Conservation (phyloP, 2,888 invertebrate species). For the Notodonta dromedarius region DNA sequence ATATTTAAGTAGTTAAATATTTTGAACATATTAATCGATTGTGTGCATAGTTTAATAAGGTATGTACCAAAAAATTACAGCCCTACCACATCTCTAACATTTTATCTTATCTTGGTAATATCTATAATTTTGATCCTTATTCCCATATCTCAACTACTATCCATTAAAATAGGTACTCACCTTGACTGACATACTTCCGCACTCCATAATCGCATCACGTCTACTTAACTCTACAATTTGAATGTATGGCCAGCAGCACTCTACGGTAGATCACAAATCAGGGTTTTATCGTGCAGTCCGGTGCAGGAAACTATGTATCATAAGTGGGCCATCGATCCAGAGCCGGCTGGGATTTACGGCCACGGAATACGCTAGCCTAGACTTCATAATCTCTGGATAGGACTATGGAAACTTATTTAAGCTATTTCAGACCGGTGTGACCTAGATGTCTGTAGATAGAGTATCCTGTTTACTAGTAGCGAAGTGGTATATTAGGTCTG, state of each 20-base stretch:
- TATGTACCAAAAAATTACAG: too few relatives aligned
- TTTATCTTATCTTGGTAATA: too few relatives aligned
- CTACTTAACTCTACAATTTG: slow-evolving; percentile 10
- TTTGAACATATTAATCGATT: too few relatives aligned
- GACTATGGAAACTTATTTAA: not conserved
- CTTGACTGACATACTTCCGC: not conserved
- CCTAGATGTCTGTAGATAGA: not conserved
- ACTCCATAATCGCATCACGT: slow-evolving; percentile 10
- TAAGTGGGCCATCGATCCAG: slow-evolving; percentile 66
- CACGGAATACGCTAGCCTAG: slow-evolving; percentile 13
- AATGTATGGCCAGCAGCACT: slow-evolving; percentile 8
- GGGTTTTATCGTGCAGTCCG: slow-evolving; percentile 63
- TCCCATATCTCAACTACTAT: too few relatives aligned
- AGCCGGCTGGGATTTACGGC: slow-evolving; percentile 66
- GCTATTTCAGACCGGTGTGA: not conserved
- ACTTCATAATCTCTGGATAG: not conserved
- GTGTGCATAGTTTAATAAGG: too few relatives aligned
- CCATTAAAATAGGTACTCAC: not conserved
- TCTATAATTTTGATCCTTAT: too few relatives aligned
- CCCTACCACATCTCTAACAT: too few relatives aligned
- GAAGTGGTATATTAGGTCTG: not conserved
- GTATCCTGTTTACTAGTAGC: slow-evolving; percentile 1
- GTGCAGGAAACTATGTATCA: slow-evolving; percentile 69
- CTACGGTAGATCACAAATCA: slow-evolving; percentile 58
- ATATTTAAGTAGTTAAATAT: too few relatives aligned